Base-by-base conservation (phyloP, 2,113 vertebrate genomes). In the Stomatorhinus ivindoensis region DNA sequence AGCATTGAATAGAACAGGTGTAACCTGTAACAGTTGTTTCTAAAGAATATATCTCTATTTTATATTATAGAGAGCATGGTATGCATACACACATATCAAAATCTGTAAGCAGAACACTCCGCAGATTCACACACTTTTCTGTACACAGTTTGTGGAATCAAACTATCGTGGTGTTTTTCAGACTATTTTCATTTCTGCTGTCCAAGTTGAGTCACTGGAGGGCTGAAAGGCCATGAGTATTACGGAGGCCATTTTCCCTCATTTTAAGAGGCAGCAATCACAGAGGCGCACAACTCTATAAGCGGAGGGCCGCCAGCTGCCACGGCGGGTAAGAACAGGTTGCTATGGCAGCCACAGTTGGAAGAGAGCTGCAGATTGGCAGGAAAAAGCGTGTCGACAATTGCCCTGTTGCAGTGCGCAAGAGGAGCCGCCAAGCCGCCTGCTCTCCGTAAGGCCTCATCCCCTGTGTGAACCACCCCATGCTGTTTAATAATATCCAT, bases 401-500 rank as follows among this genome's bases (percentile, higher is more conserved):
- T 98, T 97, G 97, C 97, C 96, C 96, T 97, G 97, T 97, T 96
- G 97, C 96, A 96, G 96, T 96, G 96, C 95, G 96, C 95, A 96
- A 96, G 96, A 96, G 95, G 95, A 96, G 96, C 87, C 87, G 89
- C 91, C 61, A 69, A 80, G 76, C 80, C 84, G 96, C 97, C 95
- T 95, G 95, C 95, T 96, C 95, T 95, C 95, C 95, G 96, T 87
- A 97, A 96, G 96, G 96, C 58, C 96, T 96, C 96, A 96, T 97
- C 96, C 96, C 96, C 96, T 96, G 96, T 97, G 97, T 96, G 96
- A 95, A 96, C 95, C 96, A 96, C 97, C 96, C 96, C 97, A 97
- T 97, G 97, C 97, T 97, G 97, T 97, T 97, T 97, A 98, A 97
- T 97, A 97, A 97, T 98, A 97, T 97, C 97, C 96, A 97, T 97